A percentile compares a stretch with the other conserved stretches of the same genome.
Conservation (phyloP, 2,888 invertebrate species). For the Apotomis betuletana region DNA sequence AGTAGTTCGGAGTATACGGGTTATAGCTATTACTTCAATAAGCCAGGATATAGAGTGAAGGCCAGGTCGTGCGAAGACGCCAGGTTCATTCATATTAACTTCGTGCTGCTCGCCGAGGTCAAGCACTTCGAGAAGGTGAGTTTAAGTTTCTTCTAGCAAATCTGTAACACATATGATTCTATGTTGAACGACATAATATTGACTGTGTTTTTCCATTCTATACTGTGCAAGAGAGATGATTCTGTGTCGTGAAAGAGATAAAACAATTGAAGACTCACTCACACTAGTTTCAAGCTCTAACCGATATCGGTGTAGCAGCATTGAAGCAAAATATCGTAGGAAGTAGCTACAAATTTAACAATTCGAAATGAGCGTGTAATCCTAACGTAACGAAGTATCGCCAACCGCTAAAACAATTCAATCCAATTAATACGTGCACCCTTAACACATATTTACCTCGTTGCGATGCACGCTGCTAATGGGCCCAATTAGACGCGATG, state of each 20-base stretch:
- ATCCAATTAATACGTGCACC: conserved; percentile 22
- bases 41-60: conserved; percentile 70
- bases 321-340: too few species aligned
- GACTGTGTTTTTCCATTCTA: too few species aligned
- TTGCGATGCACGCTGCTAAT: conserved; percentile 20
- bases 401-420: conserved; percentile 2
- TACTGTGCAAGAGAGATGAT: too few species aligned
- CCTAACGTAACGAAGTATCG: neutral
- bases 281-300: too few species aligned
- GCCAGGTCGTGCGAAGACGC: conserved; percentile 84
- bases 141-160: conserved; percentile 29
- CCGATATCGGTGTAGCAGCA: too few species aligned
- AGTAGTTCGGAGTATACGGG: conserved; percentile 80
- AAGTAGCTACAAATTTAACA: too few species aligned
- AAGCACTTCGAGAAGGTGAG: conserved; percentile 87
- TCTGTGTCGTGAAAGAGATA: too few species aligned
- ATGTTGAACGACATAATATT: too few species aligned
- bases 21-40: conserved; percentile 73
- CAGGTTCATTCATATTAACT: conserved; percentile 86
- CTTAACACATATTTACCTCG: conserved; percentile 14
- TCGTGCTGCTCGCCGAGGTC: conserved; percentile 84
- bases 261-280: too few species aligned
- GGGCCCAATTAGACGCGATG: conserved; percentile 22
- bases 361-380: neutral
- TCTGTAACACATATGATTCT: too few species aligned